Evolutionary conservation across 2,113 vertebrate species (phyloP), one percentile per base, ranked within the genome.

Genomic region (Grammomys surdaster): DNA sequence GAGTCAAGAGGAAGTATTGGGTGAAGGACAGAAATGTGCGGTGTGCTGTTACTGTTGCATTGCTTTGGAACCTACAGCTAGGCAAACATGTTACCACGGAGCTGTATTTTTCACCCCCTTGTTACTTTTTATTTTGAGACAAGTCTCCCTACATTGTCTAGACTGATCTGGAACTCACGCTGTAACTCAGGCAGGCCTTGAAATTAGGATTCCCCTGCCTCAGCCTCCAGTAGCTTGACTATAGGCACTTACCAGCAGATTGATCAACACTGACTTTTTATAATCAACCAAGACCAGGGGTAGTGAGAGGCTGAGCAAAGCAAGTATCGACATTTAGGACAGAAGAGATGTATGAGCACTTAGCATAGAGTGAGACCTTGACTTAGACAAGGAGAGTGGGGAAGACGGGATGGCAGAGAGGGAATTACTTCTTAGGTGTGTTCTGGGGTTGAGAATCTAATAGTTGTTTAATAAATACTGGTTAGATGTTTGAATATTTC

Each of bases 401-500:
- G 81, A 63, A 22, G n/a, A 36, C 28, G 3, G 20, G 40, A 7
- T 46, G 28, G n/a, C 31, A 88, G 67, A 72, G 19, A n/a, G 67
- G 1, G 5, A 54, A 28, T 94, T 90, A 48, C 26, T 89, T 48
- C 63, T 75, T 80, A 28, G 51, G 40, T 87, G 28, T 93, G 10
- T 92, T 94, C 40, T 17, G 82, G 33, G 36, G 31, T 28, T 73
- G 93, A 46, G 77, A 58, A 82, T 75, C 65, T 92, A 92, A 81
- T 69, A 76, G 65, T 84, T 90, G 33, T 60, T 91, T 19, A 96
- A 19, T 90, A 88, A 90, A 65, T 94, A 82, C 46, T 92, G 31
- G 40, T 75, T 80, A 70, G 92, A 19, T 70, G 76, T 90, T 17
- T 65, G 77, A 58, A 72, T 46, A 54, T 67, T 78, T 93, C 56